Conservation (phyloP, 1,140 invertebrate genomes). For the Elysia chlorotica region DNA sequence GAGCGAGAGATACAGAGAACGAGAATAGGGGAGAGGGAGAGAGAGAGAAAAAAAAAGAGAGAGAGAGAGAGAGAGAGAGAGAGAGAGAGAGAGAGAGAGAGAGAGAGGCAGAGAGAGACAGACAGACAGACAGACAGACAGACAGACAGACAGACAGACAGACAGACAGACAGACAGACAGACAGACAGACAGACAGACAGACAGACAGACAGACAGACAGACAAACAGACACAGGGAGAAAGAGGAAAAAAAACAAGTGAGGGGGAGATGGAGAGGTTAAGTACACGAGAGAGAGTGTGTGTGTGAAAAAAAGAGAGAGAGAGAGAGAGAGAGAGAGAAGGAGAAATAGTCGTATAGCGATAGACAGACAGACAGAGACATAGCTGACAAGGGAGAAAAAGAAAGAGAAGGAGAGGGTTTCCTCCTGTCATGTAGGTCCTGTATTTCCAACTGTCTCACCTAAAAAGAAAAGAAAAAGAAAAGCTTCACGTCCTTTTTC, state of each 20-base stretch:
- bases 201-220: constrained; percentile 5
- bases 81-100: constrained; percentile 15
- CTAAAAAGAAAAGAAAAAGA: too few species aligned
- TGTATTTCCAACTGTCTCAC: too few species aligned
- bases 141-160: constrained; percentile 2
- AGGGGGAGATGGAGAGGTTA: constrained; percentile 12
- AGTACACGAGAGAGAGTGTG: too few species aligned
- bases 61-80: constrained; percentile 16
- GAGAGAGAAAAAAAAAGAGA: constrained; percentile 3
- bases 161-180: constrained; percentile 16
- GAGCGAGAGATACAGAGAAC: neutral
- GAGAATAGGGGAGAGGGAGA: neutral
- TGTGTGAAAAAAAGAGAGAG: constrained; percentile 17
- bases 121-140: neutral
- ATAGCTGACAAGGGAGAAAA: neutral
- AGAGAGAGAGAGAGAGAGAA: constrained; percentile 1
- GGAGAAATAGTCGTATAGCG: neutral
- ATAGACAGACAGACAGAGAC: constrained; percentile 6
- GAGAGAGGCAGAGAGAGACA: neutral
- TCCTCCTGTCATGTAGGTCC: too few species aligned
- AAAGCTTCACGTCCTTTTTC: too few species aligned
- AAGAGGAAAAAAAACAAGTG: neutral
- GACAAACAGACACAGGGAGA: neutral
- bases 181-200: neutral
- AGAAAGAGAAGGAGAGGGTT: too few species aligned